Evolutionary conservation across 2,113 vertebrate genomes (phyloP).

Genomic region (Myanophis thanlyinensis): DNA sequence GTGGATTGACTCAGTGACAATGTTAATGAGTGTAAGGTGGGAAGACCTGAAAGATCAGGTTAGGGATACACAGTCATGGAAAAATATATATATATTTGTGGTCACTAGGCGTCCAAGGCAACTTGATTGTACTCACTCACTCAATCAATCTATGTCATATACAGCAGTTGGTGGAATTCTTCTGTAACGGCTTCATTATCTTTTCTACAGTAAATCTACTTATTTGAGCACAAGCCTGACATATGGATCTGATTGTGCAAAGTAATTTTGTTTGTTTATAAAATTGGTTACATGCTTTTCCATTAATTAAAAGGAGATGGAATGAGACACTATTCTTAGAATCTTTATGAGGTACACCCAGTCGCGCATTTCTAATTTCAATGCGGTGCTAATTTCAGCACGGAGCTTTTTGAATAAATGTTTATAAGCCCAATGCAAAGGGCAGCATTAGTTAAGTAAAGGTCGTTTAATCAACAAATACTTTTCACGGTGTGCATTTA

Average conservation of each 20-base stretch:
- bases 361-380: background rate
- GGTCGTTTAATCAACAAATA: background rate
- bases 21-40: background rate
- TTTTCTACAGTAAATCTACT: background rate
- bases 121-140: background rate
- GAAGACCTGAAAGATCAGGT: background rate
- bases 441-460: background rate
- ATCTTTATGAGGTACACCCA: background rate
- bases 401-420: constrained; percentile 29
- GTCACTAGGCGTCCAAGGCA: background rate
- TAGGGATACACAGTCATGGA: background rate
- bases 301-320: background rate
- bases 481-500: background rate
- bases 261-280: background rate
- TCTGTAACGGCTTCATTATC: background rate
- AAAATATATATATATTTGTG: background rate
- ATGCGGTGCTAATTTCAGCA: constrained; percentile 15
- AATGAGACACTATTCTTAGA: constrained; percentile 20
- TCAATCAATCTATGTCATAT: background rate
- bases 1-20: background rate
- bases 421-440: background rate
- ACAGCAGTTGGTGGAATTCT: background rate
- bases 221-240: background rate
- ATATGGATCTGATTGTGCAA: constrained; percentile 2
- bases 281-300: background rate